Evolutionary conservation across 2,888 invertebrate genomes (phyloP), one percentile per base, ranked within the genome.

Genomic region (Entomobrya proxima): DNA sequence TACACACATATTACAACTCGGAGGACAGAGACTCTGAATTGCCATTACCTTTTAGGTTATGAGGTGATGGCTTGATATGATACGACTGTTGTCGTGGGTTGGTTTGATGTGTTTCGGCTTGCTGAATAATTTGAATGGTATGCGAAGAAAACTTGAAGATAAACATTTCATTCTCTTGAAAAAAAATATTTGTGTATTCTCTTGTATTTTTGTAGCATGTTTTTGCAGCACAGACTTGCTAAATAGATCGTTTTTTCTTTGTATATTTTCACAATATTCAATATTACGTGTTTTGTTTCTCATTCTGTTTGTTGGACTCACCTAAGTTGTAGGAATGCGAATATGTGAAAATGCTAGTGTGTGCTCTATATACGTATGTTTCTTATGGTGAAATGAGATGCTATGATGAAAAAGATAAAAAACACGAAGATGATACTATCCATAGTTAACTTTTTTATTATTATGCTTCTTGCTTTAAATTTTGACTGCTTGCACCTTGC

Each of bases 41-140:
- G 74, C 76, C 83, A 83, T 84, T 84, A 64, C 84, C 77, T 77
- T 84, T 69, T 77, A 58, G 84, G 77, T 84, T 77, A 77, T 27
- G 85, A 85, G 79, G 64, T 75, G 80, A 67, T 80, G 75, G 55
- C 52, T 58, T 55, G 64, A 18, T n/a, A n/a, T 75, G 78, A 32
- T 35, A 61, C 15, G 18, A 27, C 50, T 69, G 72, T 30, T 81
- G 30, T 64, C 61, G 83, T 83, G 76, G 83, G 83, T 32, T 81
- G 75, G 37, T 75, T 58, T 55, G 76, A 77, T 58, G 40, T 69
- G 40, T 21, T 24, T 40, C 18, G 21, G 18, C 18, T 55, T 32
- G 79, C 80, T 80, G 85, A 86, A 77, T 86, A 81, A 86, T 80
- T 40, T 74, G 76, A 24, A 32, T 86, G 85, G 85, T 81, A 81